phyloP scores from a whole-genome alignment of 2,888 invertebrate genomes.

The Tromatobia lineatoria region DNA sequence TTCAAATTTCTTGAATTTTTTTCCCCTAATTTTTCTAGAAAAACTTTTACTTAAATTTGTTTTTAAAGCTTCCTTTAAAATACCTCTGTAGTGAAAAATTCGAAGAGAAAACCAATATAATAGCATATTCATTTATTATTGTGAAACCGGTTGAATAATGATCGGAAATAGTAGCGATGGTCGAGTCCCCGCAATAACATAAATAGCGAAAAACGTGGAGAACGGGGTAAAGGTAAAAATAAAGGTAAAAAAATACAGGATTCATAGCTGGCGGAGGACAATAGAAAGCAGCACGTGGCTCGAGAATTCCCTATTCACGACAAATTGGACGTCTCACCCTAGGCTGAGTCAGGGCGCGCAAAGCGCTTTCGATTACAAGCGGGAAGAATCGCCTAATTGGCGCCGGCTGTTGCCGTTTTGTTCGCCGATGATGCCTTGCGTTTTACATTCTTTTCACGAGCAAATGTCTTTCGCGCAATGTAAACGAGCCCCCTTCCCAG shows the following conservation, averaged over 20 bases:
- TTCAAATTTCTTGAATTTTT: too few species aligned
- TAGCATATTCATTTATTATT: too few species aligned
- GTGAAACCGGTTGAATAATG: not conserved
- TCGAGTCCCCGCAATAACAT: not conserved
- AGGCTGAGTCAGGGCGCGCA: constrained; percentile 12
- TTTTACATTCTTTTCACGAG: constrained; percentile 47
- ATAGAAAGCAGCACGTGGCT: constrained; percentile 37
- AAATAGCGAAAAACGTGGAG: constrained; percentile 3
- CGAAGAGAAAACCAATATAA: too few species aligned
- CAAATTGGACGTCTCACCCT: constrained; percentile 54
- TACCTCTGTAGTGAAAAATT: too few species aligned
- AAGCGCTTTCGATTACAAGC: constrained; percentile 43
- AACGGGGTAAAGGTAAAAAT: constrained; percentile 27
- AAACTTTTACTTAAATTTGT: too few species aligned
- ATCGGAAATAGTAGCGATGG: not conserved
- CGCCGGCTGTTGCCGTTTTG: constrained; percentile 53
- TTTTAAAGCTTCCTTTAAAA: too few species aligned
- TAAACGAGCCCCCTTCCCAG: constrained; percentile 30
- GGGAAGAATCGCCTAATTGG: constrained; percentile 59
- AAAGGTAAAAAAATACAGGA: constrained; percentile 2
- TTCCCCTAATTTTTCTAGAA: too few species aligned
- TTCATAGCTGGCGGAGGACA: constrained; percentile 4
- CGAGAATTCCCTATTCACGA: constrained; percentile 51
- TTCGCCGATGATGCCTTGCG: constrained; percentile 40
- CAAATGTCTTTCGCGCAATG: constrained; percentile 35